Evolutionary conservation across 2,797 vertebrate species (phyloP).

Genomic region (Rhynchotus rufescens): DNA sequence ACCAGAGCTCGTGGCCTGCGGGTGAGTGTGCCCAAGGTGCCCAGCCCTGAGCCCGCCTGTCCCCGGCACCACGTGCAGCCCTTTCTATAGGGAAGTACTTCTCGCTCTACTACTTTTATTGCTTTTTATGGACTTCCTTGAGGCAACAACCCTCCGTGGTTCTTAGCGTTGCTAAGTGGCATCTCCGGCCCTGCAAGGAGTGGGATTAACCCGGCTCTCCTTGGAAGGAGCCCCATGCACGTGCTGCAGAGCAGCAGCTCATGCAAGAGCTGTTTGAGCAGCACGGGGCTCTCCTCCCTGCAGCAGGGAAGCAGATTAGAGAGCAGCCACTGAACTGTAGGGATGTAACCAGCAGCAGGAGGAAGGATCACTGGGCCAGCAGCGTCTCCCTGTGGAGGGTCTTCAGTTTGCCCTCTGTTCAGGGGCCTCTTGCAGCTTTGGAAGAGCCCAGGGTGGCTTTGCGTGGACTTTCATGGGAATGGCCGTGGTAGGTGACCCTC

Average conservation of each 20-base stretch:
- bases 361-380: background rate
- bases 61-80: background rate
- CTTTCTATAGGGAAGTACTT: background rate
- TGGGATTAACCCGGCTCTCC: background rate
- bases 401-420: background rate
- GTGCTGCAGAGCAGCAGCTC: background rate
- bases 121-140: background rate
- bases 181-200: background rate
- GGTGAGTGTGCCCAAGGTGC: background rate
- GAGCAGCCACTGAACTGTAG: background rate
- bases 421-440: background rate
- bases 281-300: background rate
- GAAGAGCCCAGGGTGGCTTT: background rate
- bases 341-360: background rate
- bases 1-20: background rate
- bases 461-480: too few relatives aligned
- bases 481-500: too few relatives aligned
- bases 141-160: fast-evolving
- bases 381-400: background rate
- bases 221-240: fast-evolving
- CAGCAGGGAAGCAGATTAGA: background rate
- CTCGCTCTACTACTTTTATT: background rate
- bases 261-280: background rate
- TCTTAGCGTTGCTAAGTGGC: fast-evolving
- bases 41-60: too few relatives aligned